A percentile compares a stretch with the other conserved stretches of the same genome.
phyloP scores from a whole-genome alignment of 2,113 vertebrate genomes.

The Odocoileus virginianus region DNA sequence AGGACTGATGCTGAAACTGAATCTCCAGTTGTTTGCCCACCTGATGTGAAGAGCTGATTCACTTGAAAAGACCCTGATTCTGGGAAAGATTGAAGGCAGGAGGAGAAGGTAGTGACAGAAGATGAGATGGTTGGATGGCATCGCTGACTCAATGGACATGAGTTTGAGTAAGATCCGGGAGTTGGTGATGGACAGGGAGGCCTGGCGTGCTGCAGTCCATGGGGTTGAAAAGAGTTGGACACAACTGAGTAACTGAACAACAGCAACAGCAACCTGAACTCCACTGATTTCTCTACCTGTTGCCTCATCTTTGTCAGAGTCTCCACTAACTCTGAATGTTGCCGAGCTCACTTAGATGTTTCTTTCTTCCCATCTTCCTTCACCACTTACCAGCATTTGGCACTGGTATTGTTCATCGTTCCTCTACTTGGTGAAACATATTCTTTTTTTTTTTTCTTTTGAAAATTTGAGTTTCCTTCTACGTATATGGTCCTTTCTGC shows the following conservation, averaged over 20 bases:
- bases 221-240: accelerated
- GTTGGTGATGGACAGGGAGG: neutral
- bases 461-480: neutral
- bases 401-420: neutral
- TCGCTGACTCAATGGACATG: neutral
- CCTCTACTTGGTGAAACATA: neutral
- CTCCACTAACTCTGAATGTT: neutral
- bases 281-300: neutral
- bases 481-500: neutral
- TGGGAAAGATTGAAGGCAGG: neutral
- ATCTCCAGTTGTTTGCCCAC: neutral
- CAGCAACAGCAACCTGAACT: neutral
- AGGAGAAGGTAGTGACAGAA: neutral
- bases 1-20: neutral
- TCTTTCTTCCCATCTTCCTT: accelerated
- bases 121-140: neutral
- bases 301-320: neutral
- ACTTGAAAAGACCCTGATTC: neutral
- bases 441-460: neutral
- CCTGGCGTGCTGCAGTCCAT: neutral
- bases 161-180: neutral
- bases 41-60: neutral
- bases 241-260: accelerated
- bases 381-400: neutral
- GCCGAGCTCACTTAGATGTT: no score